phyloP scores from a whole-genome alignment of 2,113 vertebrate genomes.

The Carollia perspicillata region DNA sequence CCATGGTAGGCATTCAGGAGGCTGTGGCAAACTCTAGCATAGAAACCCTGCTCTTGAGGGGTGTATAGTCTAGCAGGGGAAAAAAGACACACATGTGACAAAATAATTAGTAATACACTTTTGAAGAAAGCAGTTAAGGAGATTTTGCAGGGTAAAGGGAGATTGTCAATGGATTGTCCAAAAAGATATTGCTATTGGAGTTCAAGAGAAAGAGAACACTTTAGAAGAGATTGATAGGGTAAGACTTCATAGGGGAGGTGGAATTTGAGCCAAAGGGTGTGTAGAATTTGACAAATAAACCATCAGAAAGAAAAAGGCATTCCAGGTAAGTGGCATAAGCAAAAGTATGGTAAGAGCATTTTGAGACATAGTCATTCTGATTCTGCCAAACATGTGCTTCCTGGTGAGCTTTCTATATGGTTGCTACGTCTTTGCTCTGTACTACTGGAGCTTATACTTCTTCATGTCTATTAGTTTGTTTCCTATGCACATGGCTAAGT shows the following conservation, averaged over 20 bases:
- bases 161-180: neutral
- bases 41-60: neutral
- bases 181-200: neutral
- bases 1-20: neutral
- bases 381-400: neutral
- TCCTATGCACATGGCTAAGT: neutral
- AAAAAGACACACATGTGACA: neutral
- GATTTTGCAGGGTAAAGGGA: neutral
- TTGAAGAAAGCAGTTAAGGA: neutral
- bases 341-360: neutral
- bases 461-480: neutral
- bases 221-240: neutral
- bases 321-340: neutral
- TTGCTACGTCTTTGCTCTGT: neutral
- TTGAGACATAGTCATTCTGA: neutral
- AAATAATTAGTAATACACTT: neutral
- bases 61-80: neutral
- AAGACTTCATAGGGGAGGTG: neutral
- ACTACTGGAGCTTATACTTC: neutral
- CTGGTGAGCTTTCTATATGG: neutral
- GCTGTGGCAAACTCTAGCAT: neutral
- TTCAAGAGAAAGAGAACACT: slow-evolving; percentile 29
- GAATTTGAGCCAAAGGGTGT: neutral
- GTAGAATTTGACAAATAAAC: slow-evolving; percentile 5
- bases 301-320: neutral